Evolutionary conservation across 2,113 vertebrate genomes (phyloP).

Genomic region (Eolophus roseicapilla): DNA sequence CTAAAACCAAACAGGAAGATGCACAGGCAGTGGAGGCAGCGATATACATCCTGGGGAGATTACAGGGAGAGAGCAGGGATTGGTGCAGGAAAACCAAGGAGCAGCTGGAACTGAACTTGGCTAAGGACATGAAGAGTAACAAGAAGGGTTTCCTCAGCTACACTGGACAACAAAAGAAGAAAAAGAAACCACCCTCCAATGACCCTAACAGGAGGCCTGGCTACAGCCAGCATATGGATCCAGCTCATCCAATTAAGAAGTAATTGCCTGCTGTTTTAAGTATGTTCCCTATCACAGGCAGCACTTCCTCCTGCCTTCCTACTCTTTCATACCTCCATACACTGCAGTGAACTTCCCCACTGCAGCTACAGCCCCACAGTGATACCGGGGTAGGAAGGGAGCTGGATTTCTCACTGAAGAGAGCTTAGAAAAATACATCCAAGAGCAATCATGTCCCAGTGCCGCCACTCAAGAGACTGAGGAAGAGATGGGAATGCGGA

Average conservation of each 20-base stretch:
- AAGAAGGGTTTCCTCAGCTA: background rate
- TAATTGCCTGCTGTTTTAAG: background rate
- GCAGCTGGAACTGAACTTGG: background rate
- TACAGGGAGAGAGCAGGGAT: background rate
- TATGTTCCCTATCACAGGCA: background rate
- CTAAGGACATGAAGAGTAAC: background rate
- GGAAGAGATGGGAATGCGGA: accelerated
- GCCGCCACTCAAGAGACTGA: background rate
- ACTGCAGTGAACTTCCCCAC: background rate
- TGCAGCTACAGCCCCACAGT: background rate
- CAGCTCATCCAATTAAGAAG: background rate
- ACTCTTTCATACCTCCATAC: background rate
- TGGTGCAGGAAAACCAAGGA: background rate
- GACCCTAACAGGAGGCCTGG: background rate
- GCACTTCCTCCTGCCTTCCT: background rate
- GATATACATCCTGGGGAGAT: background rate
- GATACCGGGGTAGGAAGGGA: background rate
- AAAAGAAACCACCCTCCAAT: background rate
- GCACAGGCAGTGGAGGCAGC: background rate
- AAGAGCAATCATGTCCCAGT: background rate
- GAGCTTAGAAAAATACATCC: background rate
- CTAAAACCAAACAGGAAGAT: background rate
- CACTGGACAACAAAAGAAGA: background rate
- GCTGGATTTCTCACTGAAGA: background rate
- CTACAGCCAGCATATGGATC: background rate